Percentiles rank a stretch among this genome's conserved stretches.
Evolutionary conservation across 2,888 invertebrate species (phyloP).

Genomic region (Chalcis sispes): DNA sequence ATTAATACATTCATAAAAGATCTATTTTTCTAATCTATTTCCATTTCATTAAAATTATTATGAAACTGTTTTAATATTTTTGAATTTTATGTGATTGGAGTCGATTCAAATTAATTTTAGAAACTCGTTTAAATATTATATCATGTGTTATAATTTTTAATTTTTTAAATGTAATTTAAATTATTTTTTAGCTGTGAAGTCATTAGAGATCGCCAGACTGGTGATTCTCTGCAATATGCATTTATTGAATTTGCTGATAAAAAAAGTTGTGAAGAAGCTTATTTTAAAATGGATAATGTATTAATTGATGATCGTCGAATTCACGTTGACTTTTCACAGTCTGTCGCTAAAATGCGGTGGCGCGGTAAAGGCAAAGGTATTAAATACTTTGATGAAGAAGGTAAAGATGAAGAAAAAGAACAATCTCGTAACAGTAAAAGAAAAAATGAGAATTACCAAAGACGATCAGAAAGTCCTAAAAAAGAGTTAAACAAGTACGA

Average conservation of each 20-base stretch:
- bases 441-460: slow-evolving; percentile 48
- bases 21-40: too few species aligned
- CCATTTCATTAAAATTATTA: too few species aligned
- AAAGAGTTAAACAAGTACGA: slow-evolving; percentile 56
- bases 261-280: slow-evolving; percentile 97
- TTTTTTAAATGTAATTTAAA: too few species aligned
- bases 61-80: too few species aligned
- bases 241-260: slow-evolving; percentile 97
- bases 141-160: too few species aligned
- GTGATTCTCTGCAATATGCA: slow-evolving; percentile 98
- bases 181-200: slow-evolving; percentile 86
- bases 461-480: slow-evolving; percentile 53
- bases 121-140: too few species aligned
- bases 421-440: slow-evolving; percentile 55
- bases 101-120: too few species aligned
- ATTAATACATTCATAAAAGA: too few species aligned
- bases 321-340: slow-evolving; percentile 99
- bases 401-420: slow-evolving; percentile 57
- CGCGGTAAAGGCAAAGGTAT: slow-evolving; percentile 91
- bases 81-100: too few species aligned
- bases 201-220: slow-evolving; percentile 93
- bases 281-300: slow-evolving; percentile 99
- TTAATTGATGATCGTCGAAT: slow-evolving; percentile 98
- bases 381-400: slow-evolving; percentile 64
- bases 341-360: slow-evolving; percentile 96